Evolutionary conservation across 2,888 invertebrate species (phyloP), one percentile per base, ranked within the genome.

Genomic region (Azorinus chamasolen): DNA sequence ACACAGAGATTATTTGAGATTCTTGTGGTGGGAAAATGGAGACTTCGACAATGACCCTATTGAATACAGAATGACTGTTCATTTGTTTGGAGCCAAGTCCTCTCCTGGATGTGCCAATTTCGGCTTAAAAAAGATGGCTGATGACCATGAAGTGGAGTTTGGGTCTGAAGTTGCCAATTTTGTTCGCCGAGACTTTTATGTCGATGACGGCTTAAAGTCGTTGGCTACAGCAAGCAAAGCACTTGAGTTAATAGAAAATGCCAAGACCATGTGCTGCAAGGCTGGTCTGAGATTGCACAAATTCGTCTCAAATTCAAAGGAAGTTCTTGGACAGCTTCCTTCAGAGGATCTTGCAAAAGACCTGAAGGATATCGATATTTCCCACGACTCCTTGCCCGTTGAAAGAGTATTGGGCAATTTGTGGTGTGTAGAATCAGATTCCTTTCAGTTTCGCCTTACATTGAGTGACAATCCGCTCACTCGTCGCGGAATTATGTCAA

Each of bases 91-190:
- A 12, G 79, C 79, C n/a, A 53, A 50, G 6, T 83, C 83, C 0
- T 82, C 81, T 0, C 83, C 83, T n/a, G 72, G 61, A 61, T 84
- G 71, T 51, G 71, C 71, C 0, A 72, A 64, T 51, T 58, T 64
- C 46, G 71, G 48, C 0, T 46, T 63, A 16, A 58, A 72, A 51
- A 18, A 20, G 22, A 22, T 50, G 12, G 71, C 71, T 4, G n/a
- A 16, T 8, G 58, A 58, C 14, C 3, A 37, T 76, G 22, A 79
- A 70, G 43, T 63, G 59, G 57, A 59, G 55, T 50, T 54, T 39
- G 46, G 54, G 45, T 22, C 39, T 16, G 57, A 66, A 8, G 43
- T 41, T 46, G 55, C 48, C 2, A 25, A 58, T 25, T 63, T 65
- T 51, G 6, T 79, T 6, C 58, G 37, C 0, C 25, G 43, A 25